Evolutionary conservation across 1,140 invertebrate species (phyloP), one percentile per base, ranked within the genome.

Genomic region (Subanguina moxae): DNA sequence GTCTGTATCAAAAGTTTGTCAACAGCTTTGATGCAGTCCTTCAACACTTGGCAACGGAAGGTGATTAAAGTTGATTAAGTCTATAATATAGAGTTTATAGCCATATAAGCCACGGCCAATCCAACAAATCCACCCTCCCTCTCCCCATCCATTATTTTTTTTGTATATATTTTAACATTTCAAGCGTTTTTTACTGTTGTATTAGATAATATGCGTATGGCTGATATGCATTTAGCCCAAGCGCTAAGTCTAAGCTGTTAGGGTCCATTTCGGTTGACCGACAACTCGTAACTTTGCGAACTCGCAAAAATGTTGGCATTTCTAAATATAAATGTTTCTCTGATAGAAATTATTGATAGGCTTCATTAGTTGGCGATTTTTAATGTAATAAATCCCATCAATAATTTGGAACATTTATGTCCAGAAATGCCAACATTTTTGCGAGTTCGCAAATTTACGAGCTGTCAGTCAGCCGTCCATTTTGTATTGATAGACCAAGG

Each of bases 1-100:
- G n/a, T 30, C 13, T 65, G 11, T 65, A 48, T 28, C 30, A 46
- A 25, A 64, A 56, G 61, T 65, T 65, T 65, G 64, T 65, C 28
- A 45, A 0, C n/a, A 65, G 64, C 46, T 65, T 65, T 46, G 64
- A 65, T 15, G 30, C 28, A n/a, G 57, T 56, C 15, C 21, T 65
- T 46, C n/a, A 45, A 0, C 30, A 62, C 23, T 25, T 65, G n/a
- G 19, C 45, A 3, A 11, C 46, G 13, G 42, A 19, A 48, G 46
- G 38, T 65, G 27, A 19, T 0, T 65, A 21, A 7, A 52, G n/a
- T 45, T 11, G n/a, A 45, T 45, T n/a, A 45, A 45, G 11, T 45
- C n/a, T 45, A n/a, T 11, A n/a, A 45, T 45, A 45, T 45, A 11
- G 43, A 45, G 43, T 13, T 13, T 45, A 45, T 45, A 45, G 43